A percentile compares a stretch with the other conserved stretches of the same genome.
Evolutionary conservation across 1,140 invertebrate species (phyloP).

Genomic region (Drosophila orena): DNA sequence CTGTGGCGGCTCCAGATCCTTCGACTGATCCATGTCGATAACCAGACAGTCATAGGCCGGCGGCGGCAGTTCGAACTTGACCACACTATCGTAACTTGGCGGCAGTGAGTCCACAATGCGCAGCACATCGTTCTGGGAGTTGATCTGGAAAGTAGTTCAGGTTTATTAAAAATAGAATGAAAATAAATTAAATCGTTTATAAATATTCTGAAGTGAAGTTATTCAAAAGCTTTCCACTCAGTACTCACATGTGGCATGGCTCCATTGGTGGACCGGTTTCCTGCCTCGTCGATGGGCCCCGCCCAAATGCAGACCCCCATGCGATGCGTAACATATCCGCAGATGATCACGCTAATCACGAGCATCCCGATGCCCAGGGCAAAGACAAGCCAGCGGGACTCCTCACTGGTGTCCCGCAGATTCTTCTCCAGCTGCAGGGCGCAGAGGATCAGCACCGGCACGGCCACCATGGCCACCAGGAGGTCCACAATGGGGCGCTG

Average conservation of each 20-base stretch:
- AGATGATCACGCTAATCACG: conserved; percentile 79
- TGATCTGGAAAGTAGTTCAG: conserved; percentile 58
- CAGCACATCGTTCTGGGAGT: conserved; percentile 83
- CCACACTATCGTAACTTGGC: conserved; percentile 80
- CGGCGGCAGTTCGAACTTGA: conserved; percentile 78
- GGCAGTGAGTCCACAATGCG: conserved; percentile 81
- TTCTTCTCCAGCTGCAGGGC: conserved; percentile 82
- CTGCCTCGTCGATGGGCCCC: conserved; percentile 79
- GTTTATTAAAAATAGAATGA: no score
- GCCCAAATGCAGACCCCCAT: conserved; percentile 84
- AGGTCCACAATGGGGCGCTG: conserved; percentile 79
- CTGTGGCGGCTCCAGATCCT: conserved; percentile 54
- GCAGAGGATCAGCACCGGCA: conserved; percentile 76
- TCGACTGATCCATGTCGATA: conserved; percentile 73
- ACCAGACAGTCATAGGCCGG: conserved; percentile 79
- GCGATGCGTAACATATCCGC: conserved; percentile 82
- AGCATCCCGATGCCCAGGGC: conserved; percentile 79
- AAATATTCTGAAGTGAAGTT: not conserved
- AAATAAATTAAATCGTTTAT: no score
- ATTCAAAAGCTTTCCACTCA: no score
- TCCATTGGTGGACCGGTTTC: conserved; percentile 63
- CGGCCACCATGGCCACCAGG: conserved; percentile 79
- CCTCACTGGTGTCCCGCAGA: conserved; percentile 63
- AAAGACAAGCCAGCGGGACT: conserved; percentile 80
- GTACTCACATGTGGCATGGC: conserved; percentile 65